These are phyloP conservation scores for Machimus rusticus DNA, from an alignment of 2,888 invertebrate species.

Conservation along the genomic window DNA sequence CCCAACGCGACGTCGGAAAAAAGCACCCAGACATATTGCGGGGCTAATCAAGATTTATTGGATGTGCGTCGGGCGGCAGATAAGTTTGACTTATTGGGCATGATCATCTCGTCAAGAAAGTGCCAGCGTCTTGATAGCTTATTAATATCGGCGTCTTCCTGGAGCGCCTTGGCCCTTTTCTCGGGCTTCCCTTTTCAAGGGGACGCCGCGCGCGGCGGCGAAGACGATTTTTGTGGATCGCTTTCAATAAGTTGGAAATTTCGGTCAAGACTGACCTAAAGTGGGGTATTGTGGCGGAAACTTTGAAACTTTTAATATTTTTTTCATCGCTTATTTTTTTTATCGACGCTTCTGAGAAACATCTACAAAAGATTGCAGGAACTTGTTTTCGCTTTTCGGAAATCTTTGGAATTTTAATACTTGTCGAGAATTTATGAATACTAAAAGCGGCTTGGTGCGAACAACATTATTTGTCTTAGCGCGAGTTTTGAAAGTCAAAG, in stretches of 20 bases:
- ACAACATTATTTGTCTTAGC: background rate
- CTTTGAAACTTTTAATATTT: background rate
- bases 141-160: conserved; percentile 5
- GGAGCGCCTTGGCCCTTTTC: background rate
- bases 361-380: background rate
- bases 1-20: background rate
- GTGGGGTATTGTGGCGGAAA: background rate
- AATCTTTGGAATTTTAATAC: background rate
- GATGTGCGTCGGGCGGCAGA: background rate
- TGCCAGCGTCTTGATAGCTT: conserved; percentile 11
- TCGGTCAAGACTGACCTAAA: background rate
- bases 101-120: background rate
- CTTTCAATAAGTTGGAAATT: background rate
- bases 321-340: background rate
- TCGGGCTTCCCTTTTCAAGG: background rate
- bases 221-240: background rate
- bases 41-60: conserved; percentile 19
- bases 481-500: background rate
- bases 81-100: background rate
- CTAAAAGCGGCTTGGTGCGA: background rate
- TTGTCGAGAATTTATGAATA: background rate
- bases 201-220: background rate
- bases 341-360: background rate
- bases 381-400: background rate
- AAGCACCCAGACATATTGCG: background rate